phyloP scores from a whole-genome alignment of 2,888 invertebrate species.

The Lochmaea capreae region DNA sequence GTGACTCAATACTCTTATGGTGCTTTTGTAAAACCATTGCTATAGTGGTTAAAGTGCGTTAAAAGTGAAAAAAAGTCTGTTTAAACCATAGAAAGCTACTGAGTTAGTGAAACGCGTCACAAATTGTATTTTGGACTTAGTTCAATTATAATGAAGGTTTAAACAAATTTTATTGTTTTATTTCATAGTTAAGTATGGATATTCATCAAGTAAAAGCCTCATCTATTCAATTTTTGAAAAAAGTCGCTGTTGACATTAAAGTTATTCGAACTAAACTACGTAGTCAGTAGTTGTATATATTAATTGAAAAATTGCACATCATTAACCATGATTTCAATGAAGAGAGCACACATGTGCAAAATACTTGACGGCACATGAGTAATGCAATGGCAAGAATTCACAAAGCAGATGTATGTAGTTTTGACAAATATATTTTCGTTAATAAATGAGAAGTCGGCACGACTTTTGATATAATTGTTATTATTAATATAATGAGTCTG shows the following conservation, averaged over 20 bases:
- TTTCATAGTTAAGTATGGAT: no score
- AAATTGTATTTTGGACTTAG: no score
- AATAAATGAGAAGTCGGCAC: constrained; percentile 8
- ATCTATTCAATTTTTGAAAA: no score
- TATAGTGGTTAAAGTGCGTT: background rate
- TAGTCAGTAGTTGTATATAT: background rate
- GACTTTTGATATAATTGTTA: constrained; percentile 11
- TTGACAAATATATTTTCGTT: background rate
- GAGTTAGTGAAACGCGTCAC: no score
- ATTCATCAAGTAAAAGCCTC: no score
- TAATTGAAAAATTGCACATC: constrained; percentile 29
- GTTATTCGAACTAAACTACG: background rate
- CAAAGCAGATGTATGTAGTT: constrained; percentile 9
- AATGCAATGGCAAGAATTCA: constrained; percentile 17
- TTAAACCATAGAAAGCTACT: no score
- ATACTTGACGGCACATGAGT: constrained; percentile 6
- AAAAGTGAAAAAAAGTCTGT: no score
- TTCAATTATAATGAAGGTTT: no score
- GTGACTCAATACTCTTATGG: no score
- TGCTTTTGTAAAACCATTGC: no score
- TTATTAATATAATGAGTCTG: background rate
- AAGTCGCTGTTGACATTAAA: background rate
- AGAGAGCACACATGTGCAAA: constrained; percentile 15
- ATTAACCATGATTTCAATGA: constrained; percentile 11
- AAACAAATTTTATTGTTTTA: no score